Conservation (phyloP, 2,888 invertebrate genomes). For the Abscondita cerata region DNA sequence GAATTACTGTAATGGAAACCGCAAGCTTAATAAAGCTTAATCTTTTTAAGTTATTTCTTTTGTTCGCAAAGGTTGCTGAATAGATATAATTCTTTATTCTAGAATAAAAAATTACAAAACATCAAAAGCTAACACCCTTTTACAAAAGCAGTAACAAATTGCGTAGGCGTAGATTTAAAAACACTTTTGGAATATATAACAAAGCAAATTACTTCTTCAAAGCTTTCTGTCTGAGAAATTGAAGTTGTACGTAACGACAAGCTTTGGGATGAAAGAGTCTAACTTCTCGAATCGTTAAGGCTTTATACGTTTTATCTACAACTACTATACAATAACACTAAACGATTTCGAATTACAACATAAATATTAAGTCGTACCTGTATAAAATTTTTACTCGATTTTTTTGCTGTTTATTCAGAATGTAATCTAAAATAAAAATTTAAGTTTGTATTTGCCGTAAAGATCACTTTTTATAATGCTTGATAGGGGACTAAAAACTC, state of each 20-base stretch:
- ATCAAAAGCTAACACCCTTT: constrained; percentile 28
- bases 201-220: constrained; percentile 49
- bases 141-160: constrained; percentile 32
- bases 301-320: constrained; percentile 32
- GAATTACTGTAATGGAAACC: background rate
- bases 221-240: constrained; percentile 39
- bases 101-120: constrained; percentile 28
- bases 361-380: background rate
- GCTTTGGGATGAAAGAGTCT: constrained; percentile 40
- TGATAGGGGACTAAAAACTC: constrained; percentile 21
- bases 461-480: background rate
- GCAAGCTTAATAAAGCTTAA: background rate
- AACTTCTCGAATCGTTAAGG: constrained; percentile 37
- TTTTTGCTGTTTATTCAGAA: too few species aligned
- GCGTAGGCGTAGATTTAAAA: constrained; percentile 46
- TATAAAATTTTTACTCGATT: background rate
- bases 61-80: constrained; percentile 9
- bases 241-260: constrained; percentile 43
- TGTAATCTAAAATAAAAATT: too few species aligned
- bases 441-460: background rate
- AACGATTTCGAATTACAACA: constrained; percentile 42
- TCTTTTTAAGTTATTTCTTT: background rate
- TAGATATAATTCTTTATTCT: constrained; percentile 20
- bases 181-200: constrained; percentile 48
- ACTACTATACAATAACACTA: constrained; percentile 32